These are phyloP conservation scores for Macroglossus sobrinus DNA, from an alignment of 2,113 vertebrate species.

Conservation along the genomic window DNA sequence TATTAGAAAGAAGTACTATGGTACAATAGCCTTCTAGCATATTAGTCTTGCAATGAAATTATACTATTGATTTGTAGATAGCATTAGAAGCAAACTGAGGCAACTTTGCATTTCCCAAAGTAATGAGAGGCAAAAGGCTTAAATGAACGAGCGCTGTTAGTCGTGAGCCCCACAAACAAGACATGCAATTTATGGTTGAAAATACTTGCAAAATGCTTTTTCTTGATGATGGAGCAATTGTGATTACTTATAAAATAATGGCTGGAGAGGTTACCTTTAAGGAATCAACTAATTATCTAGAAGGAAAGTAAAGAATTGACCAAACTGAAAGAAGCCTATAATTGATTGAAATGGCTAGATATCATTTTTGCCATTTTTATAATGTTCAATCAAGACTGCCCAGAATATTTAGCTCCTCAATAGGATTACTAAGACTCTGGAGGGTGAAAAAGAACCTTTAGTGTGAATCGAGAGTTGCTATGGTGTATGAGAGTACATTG, in stretches of 20 bases:
- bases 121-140: conserved; percentile 61
- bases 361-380: conserved; percentile 64
- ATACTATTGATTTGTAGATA: conserved; percentile 56
- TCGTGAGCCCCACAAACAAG: conserved; percentile 76
- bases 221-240: conserved; percentile 67
- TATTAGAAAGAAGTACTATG: conserved; percentile 61
- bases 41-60: conserved; percentile 65
- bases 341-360: conserved; percentile 66
- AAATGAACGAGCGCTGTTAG: conserved; percentile 67
- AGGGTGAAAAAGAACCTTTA: conserved; percentile 31
- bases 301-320: conserved; percentile 65
- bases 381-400: conserved; percentile 9
- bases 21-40: conserved; percentile 39
- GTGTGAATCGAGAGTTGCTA: conserved; percentile 23
- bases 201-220: conserved; percentile 75
- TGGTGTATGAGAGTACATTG: not conserved
- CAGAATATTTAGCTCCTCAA: conserved; percentile 25
- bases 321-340: conserved; percentile 67
- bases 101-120: conserved; percentile 71
- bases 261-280: conserved; percentile 62
- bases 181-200: conserved; percentile 71
- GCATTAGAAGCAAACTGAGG: conserved; percentile 63
- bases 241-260: conserved; percentile 73
- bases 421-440: not conserved
- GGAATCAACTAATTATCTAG: conserved; percentile 69